phyloP scores from a whole-genome alignment of 2,113 vertebrate genomes.

The Hirundichthys speculiger region DNA sequence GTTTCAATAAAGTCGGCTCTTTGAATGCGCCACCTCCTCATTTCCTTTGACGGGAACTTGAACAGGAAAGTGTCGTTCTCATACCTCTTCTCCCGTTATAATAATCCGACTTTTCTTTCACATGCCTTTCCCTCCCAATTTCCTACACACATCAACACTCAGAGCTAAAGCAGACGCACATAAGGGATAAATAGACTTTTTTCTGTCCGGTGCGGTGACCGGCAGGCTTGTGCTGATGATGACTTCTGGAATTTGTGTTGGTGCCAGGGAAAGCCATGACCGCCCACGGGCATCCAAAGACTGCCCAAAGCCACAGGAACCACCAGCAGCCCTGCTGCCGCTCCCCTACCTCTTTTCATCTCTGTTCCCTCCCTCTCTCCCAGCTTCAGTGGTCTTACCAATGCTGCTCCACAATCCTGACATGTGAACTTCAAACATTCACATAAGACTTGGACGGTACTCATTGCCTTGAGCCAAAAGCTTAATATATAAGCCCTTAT shows the following conservation, averaged over 20 bases:
- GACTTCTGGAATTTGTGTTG: constrained; percentile 75
- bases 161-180: constrained; percentile 54
- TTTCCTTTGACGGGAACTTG: constrained; percentile 42
- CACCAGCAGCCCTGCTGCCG: constrained; percentile 60
- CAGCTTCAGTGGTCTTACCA: constrained; percentile 41
- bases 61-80: constrained; percentile 48
- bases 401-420: constrained; percentile 38
- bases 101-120: constrained; percentile 62
- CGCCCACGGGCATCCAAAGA: constrained; percentile 70
- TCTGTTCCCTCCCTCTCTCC: constrained; percentile 17
- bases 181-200: constrained; percentile 59
- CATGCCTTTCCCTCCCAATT: constrained; percentile 50
- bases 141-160: constrained; percentile 22
- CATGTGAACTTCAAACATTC: constrained; percentile 61
- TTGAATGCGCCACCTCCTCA: constrained; percentile 17
- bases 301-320: constrained; percentile 76
- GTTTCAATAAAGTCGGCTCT: constrained; percentile 13
- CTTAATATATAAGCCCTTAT: constrained; percentile 11
- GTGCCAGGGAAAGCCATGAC: constrained; percentile 71
- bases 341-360: constrained; percentile 56
- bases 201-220: constrained; percentile 39
- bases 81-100: constrained; percentile 46
- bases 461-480: constrained; percentile 24
- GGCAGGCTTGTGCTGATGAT: constrained; percentile 63
- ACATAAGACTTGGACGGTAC: constrained; percentile 60